Evolutionary conservation across 2,888 invertebrate genomes (phyloP).

Genomic region (Trichogramma dendrolimi): DNA sequence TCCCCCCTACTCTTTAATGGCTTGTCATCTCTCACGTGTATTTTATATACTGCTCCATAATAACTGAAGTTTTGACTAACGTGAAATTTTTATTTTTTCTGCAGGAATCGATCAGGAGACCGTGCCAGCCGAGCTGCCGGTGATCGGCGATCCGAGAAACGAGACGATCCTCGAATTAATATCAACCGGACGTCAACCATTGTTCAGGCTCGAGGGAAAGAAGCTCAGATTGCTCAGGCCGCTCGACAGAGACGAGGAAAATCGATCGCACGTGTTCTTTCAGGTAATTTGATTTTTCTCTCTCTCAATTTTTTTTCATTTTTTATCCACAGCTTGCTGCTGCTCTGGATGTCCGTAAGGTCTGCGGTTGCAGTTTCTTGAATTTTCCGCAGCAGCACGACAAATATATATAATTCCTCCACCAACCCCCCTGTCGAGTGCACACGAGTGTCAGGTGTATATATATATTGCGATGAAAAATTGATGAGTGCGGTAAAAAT

Average conservation of each 20-base stretch:
- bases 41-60: too few species aligned
- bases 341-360: too few species aligned
- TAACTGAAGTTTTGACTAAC: too few species aligned
- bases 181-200: constrained; percentile 73
- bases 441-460: too few species aligned
- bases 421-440: too few species aligned
- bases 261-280: constrained; percentile 82
- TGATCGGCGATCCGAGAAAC: constrained; percentile 75
- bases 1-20: too few species aligned
- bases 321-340: not conserved
- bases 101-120: constrained; percentile 81
- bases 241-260: constrained; percentile 79
- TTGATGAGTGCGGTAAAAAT: too few species aligned
- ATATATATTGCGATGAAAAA: too few species aligned
- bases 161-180: constrained; percentile 74
- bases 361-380: too few species aligned
- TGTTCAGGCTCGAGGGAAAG: constrained; percentile 80
- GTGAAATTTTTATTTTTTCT: constrained; percentile 31
- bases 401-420: too few species aligned
- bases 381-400: too few species aligned
- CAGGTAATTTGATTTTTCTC: constrained; percentile 61
- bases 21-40: too few species aligned
- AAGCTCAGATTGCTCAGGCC: constrained; percentile 74
- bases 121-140: constrained; percentile 73
- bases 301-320: constrained; percentile 62